Percentiles rank a stretch among this genome's conserved stretches.
phyloP scores from a whole-genome alignment of 92 coral and sea anemone genomes.

The Muricea muricata region DNA sequence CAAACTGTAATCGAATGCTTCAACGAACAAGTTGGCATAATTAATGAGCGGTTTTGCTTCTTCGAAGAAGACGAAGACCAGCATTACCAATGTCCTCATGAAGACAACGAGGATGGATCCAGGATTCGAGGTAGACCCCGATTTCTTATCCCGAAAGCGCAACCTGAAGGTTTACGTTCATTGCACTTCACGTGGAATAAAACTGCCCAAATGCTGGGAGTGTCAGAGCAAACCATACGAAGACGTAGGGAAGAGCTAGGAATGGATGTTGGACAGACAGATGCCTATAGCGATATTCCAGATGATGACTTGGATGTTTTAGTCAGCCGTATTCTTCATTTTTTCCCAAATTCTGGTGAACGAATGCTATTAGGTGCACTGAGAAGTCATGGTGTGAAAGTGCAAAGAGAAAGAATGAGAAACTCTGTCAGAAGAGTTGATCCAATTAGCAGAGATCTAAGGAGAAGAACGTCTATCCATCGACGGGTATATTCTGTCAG shows the following conservation, averaged over 20 bases:
- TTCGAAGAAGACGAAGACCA: background rate
- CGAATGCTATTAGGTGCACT: slow-evolving; percentile 71
- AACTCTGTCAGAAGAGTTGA: slow-evolving; percentile 67
- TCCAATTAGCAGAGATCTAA: slow-evolving; percentile 67
- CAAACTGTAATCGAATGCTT: slow-evolving; percentile 2
- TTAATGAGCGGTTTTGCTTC: background rate
- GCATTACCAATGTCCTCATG: background rate
- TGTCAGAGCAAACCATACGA: no score
- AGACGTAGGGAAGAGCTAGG: no score
- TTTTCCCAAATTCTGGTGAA: slow-evolving; percentile 75
- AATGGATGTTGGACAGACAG: no score
- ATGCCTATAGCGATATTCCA: slow-evolving; percentile 60
- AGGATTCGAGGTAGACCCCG: slow-evolving; percentile 62
- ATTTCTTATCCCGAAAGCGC: slow-evolving; percentile 59
- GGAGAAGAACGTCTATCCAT: slow-evolving; percentile 59
- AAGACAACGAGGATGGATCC: background rate
- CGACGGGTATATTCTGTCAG: slow-evolving; percentile 69
- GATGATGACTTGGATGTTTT: slow-evolving; percentile 65
- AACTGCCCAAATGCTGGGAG: slow-evolving; percentile 55
- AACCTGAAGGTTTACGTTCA: slow-evolving; percentile 46
- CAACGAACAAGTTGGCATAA: background rate
- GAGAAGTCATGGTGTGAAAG: slow-evolving; percentile 63
- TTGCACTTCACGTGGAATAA: slow-evolving; percentile 51
- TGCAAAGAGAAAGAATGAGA: slow-evolving; percentile 65
- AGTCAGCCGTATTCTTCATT: slow-evolving; percentile 55